phyloP scores from a whole-genome alignment of 2,113 vertebrate species.

The Pungitius pungitius region DNA sequence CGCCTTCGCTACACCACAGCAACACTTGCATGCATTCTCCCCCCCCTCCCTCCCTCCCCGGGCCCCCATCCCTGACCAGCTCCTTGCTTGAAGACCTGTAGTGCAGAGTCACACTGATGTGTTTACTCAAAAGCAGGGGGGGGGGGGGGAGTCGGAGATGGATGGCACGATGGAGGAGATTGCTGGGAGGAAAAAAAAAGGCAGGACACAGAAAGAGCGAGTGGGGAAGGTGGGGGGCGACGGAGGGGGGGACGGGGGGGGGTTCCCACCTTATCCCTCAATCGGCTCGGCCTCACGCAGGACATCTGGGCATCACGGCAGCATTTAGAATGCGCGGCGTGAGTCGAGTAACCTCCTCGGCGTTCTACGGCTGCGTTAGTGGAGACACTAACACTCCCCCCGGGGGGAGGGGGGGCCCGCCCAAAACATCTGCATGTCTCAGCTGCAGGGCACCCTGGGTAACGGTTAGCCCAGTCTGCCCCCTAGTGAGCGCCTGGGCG shows the following conservation, averaged over 20 bases:
- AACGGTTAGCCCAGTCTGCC: constrained; percentile 65
- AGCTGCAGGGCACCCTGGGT: constrained; percentile 17
- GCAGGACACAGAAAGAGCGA: constrained; percentile 19
- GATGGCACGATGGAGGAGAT: constrained; percentile 16
- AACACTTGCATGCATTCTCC: background rate
- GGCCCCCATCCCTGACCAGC: constrained; percentile 21
- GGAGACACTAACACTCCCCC: constrained; percentile 33
- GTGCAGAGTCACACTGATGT: constrained; percentile 54
- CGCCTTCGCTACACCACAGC: background rate
- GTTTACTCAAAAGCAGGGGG: constrained; percentile 48
- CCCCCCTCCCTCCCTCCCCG: constrained; percentile 9
- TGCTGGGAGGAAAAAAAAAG: constrained; percentile 15
- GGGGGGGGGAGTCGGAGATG: background rate
- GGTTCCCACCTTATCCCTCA: constrained; percentile 59
- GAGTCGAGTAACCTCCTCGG: constrained; percentile 36
- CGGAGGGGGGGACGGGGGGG: constrained; percentile 17
- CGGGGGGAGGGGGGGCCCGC: constrained; percentile 17
- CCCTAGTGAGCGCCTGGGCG: constrained; percentile 59
- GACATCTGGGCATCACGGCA: constrained; percentile 16
- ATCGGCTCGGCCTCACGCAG: constrained; percentile 17
- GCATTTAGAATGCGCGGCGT: constrained; percentile 41
- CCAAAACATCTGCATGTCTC: constrained; percentile 55
- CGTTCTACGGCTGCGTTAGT: constrained; percentile 41
- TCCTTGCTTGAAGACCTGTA: constrained; percentile 32
- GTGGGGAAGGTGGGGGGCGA: background rate